These are phyloP conservation scores for Tenthredo livida DNA, from an alignment of 2,888 invertebrate genomes.

Conservation along the genomic window DNA sequence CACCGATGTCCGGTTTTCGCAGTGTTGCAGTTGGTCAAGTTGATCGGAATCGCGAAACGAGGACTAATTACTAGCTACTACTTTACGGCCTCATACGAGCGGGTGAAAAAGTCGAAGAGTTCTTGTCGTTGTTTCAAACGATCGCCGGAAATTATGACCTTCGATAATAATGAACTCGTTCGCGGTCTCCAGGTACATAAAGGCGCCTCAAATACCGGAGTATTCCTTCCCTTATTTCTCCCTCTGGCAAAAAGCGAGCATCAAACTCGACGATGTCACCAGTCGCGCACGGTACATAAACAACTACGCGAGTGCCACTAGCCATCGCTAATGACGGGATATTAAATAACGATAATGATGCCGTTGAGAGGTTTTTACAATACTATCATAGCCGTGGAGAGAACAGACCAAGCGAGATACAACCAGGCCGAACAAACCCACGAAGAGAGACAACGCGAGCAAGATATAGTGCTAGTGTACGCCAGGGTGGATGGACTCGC, in stretches of 20 bases:
- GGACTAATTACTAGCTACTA: conserved; percentile 6
- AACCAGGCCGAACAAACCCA: conserved; percentile 11
- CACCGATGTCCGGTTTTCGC: background rate
- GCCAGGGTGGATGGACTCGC: conserved; percentile 45
- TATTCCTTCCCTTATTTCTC: conserved; percentile 53
- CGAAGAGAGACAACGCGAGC: conserved; percentile 40
- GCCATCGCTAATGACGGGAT: conserved; percentile 76
- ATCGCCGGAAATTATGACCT: background rate
- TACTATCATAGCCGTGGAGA: background rate
- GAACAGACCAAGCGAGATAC: conserved; percentile 47
- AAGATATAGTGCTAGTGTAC: conserved; percentile 16
- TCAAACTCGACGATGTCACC: conserved; percentile 46
- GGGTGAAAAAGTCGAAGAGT: background rate
- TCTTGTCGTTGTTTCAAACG: background rate
- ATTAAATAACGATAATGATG: conserved; percentile 78
- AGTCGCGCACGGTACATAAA: conserved; percentile 68
- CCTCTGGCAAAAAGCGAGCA: background rate
- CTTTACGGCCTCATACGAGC: background rate
- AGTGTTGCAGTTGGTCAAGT: background rate
- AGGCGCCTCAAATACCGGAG: conserved; percentile 45
- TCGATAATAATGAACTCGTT: conserved; percentile 39
- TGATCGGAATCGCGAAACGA: background rate
- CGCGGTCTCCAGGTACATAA: conserved; percentile 51
- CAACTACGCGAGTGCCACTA: conserved; percentile 73
- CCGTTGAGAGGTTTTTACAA: conserved; percentile 64